Base-by-base conservation (phyloP, 2,797 vertebrate genomes). In the Crypturellus tataupa region DNA sequence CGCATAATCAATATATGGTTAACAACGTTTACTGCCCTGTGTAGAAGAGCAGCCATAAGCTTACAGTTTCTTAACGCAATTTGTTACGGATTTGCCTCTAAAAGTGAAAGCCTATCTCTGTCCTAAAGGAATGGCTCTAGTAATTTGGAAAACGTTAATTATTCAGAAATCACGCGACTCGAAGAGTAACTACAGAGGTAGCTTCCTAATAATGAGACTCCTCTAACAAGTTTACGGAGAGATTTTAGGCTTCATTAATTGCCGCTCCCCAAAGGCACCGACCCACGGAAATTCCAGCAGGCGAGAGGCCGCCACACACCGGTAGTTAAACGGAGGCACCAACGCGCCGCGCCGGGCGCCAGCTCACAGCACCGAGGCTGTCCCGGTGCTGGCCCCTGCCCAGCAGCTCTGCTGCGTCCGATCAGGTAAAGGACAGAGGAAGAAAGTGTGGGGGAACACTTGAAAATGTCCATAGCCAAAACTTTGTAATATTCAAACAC, bases 141-240 rank as follows among this genome's bases (percentile, higher is more conserved):
- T 24, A 80, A 91, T 79, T 76, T 40, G 47, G n/a, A 81, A 47
- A 27, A 77, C 46, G 60, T 73, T 93, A 96, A 95, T 91, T 84
- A 95, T 56, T n/a, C 71, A 85, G 68, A 87, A 82, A 53, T 16
- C n/a, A 58, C 31, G 37, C 53, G 85, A 87, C 53, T 81, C 67
- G 71, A 90, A 88, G 42, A 91, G 86, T 93, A 92, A 91, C 83
- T 95, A 93, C 85, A 93, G 78, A 89, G 53, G 35, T 89, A 60
- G 51, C 44, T 87, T 64, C n/a, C 68, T 65, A 68, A 18, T 0
- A 4, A 77, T 0, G 24, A 87, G 79, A 58, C 44, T 79, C 73
- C 49, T 58, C 87, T 92, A 89, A 64, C 20, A 90, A 95, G 53
- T 90, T 90, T 93, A 77, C 44, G 0, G 10, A 65, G 80, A 79